Base-by-base conservation (phyloP, 2,888 invertebrate genomes). In the Priocnemis perturbator region DNA sequence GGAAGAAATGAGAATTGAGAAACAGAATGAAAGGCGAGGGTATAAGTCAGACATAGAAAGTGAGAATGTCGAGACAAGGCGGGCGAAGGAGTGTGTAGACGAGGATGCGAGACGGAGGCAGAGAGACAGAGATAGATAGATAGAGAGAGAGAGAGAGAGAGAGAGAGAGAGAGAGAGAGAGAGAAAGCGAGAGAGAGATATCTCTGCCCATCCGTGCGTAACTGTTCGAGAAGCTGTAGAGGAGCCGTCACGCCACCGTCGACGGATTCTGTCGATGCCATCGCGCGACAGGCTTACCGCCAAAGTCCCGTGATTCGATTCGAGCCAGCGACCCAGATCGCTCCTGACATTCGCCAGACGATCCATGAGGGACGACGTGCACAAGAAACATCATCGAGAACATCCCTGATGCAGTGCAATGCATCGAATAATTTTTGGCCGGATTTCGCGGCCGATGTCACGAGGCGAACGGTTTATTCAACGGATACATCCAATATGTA, bases 251-350 rank as follows among this genome's bases (percentile, higher is more conserved):
- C 66, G 70, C 67, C 52, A 59, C 48, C 60, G 67, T 66, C 73
- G 71, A 77, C 68, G 74, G 66, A 68, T 73, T 61, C 74, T 77
- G 81, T 76, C 81, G 76, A 75, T 69, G 71, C 62, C 71, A 77
- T 73, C 57, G 62, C 63, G 53, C 61, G 71, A 76, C 71, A 74
- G 67, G 73, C 71, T 81, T 73, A 71, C 71, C 67, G 59, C 60
- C 69, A 74, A 79, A 82, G 75, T 78, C 72, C 74, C 70, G 76
- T 67, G 67, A 82, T 80, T 81, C 79, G 83, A 83, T 82, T 81
- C 77, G 73, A 80, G 71, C 73, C 76, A 78, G 45, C 65, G 74
- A 72, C 62, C 74, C 64, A 73, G 71, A 82, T 74, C 68, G 72
- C 60, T 76, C 65, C 64, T 73, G 75, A 79, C 76, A 67, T 79